A percentile compares a stretch with the other conserved stretches of the same genome.
phyloP scores from a whole-genome alignment of 2,888 invertebrate genomes.

The Ligdia adustata region DNA sequence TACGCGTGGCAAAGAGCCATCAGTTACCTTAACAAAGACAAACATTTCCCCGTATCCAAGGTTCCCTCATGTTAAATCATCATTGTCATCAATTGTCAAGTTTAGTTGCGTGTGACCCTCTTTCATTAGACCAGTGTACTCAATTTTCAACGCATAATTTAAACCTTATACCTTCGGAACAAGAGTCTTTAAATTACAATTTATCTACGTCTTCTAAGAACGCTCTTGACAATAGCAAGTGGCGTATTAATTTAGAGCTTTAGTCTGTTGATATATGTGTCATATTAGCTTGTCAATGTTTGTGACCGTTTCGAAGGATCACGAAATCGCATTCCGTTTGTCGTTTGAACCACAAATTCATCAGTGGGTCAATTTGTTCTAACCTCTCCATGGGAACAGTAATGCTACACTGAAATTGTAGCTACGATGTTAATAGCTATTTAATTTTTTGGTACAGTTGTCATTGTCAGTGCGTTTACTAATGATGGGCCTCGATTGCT shows the following conservation, averaged over 20 bases:
- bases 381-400: conserved; percentile 47
- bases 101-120: conserved; percentile 28
- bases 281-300: conserved; percentile 10
- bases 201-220: neutral
- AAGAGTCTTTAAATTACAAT: conserved; percentile 7
- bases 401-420: conserved; percentile 20
- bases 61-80: conserved; percentile 18
- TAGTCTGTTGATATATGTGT: conserved; percentile 7
- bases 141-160: neutral
- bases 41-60: conserved; percentile 22
- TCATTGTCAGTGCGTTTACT: neutral
- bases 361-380: conserved; percentile 49
- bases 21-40: conserved; percentile 8
- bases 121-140: conserved; percentile 20
- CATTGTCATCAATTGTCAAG: conserved; percentile 25
- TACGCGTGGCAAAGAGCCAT: conserved; percentile 1
- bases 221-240: conserved; percentile 9
- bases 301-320: conserved; percentile 15
- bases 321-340: conserved; percentile 30
- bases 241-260: conserved; percentile 13
- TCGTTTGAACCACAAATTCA: conserved; percentile 38
- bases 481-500: neutral
- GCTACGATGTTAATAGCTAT: conserved; percentile 5
- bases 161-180: conserved; percentile 21
- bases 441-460: conserved; percentile 13